These are phyloP conservation scores for Drosophila arawakana DNA, from an alignment of 1,140 invertebrate species.

Conservation along the genomic window DNA sequence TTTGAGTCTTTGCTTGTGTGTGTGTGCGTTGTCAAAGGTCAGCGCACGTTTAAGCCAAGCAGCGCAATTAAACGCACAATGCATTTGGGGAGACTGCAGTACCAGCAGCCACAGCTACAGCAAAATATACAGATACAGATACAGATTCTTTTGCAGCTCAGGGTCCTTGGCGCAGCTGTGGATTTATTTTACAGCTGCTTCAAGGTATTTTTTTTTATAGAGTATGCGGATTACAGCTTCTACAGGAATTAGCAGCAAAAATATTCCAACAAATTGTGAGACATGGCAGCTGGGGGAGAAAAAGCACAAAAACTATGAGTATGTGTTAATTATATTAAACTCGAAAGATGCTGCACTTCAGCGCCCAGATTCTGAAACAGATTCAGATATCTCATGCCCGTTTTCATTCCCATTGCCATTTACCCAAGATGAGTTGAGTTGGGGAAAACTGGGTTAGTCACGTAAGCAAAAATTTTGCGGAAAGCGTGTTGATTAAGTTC, in stretches of 20 bases:
- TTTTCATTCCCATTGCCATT: neutral
- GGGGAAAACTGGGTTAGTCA: constrained; percentile 68
- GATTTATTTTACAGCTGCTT: constrained; percentile 11
- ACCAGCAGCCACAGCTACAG: constrained; percentile 1
- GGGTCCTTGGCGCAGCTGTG: neutral
- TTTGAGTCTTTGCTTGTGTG: constrained; percentile 11
- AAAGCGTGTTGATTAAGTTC: constrained; percentile 70
- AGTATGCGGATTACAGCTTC: neutral
- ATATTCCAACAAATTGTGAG: neutral
- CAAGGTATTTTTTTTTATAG: neutral
- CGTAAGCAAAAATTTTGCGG: constrained; percentile 64
- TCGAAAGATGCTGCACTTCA: constrained; percentile 41
- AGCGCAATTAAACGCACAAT: constrained; percentile 81
- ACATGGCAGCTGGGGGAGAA: constrained; percentile 6
- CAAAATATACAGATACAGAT: constrained; percentile 17
- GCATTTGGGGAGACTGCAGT: constrained; percentile 50
- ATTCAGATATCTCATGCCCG: neutral
- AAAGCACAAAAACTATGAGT: constrained; percentile 40
- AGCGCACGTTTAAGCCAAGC: constrained; percentile 81
- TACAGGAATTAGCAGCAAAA: neutral
- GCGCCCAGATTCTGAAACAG: constrained; percentile 21
- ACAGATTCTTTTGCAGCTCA: neutral
- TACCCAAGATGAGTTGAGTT: neutral
- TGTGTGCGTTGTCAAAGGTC: constrained; percentile 69
- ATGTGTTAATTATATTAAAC: constrained; percentile 69